Evolutionary conservation across 2,113 vertebrate genomes (phyloP).

Genomic region (Dermatemys mawii): DNA sequence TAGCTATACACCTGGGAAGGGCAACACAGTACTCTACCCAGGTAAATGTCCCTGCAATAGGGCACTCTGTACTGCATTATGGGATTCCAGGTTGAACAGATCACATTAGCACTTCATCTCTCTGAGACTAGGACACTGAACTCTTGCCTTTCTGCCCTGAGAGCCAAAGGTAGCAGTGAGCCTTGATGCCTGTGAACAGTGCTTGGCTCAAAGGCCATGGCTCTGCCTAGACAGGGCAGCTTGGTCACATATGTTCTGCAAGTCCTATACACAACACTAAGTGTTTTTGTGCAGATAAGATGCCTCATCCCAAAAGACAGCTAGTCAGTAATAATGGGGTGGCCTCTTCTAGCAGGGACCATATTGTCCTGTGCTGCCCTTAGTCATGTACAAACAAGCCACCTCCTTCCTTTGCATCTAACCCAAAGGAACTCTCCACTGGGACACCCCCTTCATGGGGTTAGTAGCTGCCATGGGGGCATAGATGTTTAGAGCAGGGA

Average conservation of each 20-base stretch:
- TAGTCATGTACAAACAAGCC: not conserved
- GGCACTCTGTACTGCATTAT: not conserved
- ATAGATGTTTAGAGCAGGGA: not conserved
- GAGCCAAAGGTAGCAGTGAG: not conserved
- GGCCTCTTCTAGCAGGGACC: not conserved
- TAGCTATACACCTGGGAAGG: conserved; percentile 56
- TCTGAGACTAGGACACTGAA: not conserved
- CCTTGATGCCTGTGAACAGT: too few species aligned
- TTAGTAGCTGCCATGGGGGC: not conserved
- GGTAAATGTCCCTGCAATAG: conserved; percentile 68
- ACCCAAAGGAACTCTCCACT: not conserved
- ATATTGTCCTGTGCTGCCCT: not conserved
- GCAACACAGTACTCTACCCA: conserved; percentile 71
- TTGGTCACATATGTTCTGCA: not conserved
- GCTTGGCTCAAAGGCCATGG: not conserved
- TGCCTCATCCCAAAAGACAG: not conserved
- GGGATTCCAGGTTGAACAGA: not conserved
- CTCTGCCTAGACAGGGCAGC: not conserved
- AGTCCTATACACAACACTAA: not conserved
- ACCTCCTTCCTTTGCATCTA: not conserved
- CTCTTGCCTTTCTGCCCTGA: not conserved
- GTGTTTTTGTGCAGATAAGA: not conserved
- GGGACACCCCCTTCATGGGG: not conserved
- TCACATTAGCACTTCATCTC: too few species aligned
- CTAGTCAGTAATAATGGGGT: not conserved